Conservation (phyloP, 2,113 vertebrate species). For the Cepphus grylle region DNA sequence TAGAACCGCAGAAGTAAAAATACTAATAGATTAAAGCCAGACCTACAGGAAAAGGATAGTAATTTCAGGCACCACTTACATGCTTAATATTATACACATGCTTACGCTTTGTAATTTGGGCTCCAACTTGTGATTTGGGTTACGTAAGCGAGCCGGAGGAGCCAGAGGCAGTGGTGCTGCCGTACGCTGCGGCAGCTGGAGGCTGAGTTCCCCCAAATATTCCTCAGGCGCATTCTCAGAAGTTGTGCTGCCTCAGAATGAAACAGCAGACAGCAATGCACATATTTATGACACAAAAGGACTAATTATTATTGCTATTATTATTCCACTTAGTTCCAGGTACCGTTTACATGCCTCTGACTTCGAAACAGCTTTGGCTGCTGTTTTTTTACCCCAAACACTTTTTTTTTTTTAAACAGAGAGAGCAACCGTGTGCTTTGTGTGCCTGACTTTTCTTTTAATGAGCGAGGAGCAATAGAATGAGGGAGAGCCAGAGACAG, state of each 20-base stretch:
- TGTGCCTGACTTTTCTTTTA: not conserved
- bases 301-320: not conserved
- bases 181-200: not conserved
- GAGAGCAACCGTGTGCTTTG: not conserved
- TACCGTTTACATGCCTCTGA: conserved; percentile 4
- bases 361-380: conserved; percentile 23
- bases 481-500: not conserved
- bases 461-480: not conserved
- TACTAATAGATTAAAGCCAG: not conserved
- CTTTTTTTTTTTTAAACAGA: not conserved
- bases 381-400: not conserved
- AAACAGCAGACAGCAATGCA: not conserved
- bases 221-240: not conserved
- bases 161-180: not conserved
- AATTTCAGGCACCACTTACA: conserved; percentile 4
- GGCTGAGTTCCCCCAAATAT: not conserved
- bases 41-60: not conserved
- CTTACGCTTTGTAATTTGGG: conserved; percentile 5
- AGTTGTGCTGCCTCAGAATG: not conserved
- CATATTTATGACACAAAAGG: not conserved
- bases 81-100: not conserved
- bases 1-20: not conserved
- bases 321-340: conserved; percentile 1
- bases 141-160: not conserved
- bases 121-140: not conserved